phyloP scores from a whole-genome alignment of 2,113 vertebrate genomes.

The Cynopterus brachyotis region DNA sequence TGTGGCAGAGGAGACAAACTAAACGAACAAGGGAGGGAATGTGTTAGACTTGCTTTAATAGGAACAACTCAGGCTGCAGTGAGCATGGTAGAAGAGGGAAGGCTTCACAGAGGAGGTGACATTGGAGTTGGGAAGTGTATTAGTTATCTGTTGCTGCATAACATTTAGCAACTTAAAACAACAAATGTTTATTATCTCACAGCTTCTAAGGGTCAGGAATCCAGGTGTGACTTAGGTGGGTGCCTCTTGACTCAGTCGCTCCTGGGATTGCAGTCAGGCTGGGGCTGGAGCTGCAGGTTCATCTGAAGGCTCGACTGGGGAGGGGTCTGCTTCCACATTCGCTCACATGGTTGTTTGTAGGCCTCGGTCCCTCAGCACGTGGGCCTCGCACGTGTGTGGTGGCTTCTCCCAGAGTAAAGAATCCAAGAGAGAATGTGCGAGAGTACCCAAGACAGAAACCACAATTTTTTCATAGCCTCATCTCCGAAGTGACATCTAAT shows the following conservation, averaged over 20 bases:
- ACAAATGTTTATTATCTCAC: not conserved
- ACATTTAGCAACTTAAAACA: not conserved
- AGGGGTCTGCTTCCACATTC: not conserved
- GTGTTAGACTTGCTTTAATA: not conserved
- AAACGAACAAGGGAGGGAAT: not conserved
- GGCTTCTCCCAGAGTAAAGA: not conserved
- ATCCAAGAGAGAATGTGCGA: not conserved
- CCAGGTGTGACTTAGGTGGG: not conserved
- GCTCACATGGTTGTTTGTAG: rapidly evolving
- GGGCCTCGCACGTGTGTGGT: not conserved
- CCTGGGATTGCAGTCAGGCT: not conserved
- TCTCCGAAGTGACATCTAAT: not conserved
- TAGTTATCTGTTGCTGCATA: not conserved
- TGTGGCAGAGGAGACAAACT: not conserved
- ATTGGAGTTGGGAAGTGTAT: not conserved
- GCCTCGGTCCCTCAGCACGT: not conserved
- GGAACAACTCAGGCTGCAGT: not conserved
- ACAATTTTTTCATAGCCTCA: not conserved
- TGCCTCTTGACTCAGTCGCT: not conserved
- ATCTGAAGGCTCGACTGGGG: not conserved
- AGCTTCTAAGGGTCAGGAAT: not conserved
- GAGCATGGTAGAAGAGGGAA: not conserved
- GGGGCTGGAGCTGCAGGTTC: not conserved
- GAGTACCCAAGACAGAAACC: not conserved
- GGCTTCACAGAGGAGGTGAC: not conserved